Base-by-base conservation (phyloP, 2,797 vertebrate species). In the Lagodon rhomboides region DNA sequence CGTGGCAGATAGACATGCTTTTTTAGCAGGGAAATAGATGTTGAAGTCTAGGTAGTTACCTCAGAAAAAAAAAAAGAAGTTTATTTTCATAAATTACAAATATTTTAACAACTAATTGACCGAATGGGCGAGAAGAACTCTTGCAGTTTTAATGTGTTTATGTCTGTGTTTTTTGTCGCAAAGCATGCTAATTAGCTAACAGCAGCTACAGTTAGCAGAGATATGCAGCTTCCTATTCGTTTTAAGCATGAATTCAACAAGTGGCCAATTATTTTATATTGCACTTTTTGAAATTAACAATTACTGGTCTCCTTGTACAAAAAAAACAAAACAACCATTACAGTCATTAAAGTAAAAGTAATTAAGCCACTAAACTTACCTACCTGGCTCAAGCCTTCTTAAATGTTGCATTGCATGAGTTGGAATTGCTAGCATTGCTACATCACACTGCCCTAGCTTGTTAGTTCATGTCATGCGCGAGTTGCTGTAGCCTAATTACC, bases 111-210 rank as follows among this genome's bases (percentile, higher is more conserved):
- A 51, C 41, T 12, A 2, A 41, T 38, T 54, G 11, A 47, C 18
- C 46, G 27, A 25, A 16, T 60, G 3, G 9, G 20, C 0, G 2
- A 61, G 20, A 20, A 7, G 0, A 56, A 34, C 22, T 59, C 9
- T 22, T 18, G 16, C 13, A 17, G 12, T 71, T 51, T 50, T 18
- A 22, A 61, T 51, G n/a, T 41, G 12, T 27, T 27, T 27, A 27
- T 4, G 4, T 27, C 27, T 4, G 4, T 27, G 27, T 27, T 27
- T 27, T 27, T 2, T 27, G 2, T 27, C 4, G 27, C 27, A 27
- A 27, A 27, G 27, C 27, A 27, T 27, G 30, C 30, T 30, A 5
- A 30, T 30, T 30, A 30, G 30, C 30, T 34, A 34, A 34, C 34
- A 1, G 34, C 34, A 34, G 34, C 7, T 34, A 34, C 30, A 30